Conservation (phyloP, 37 sponge, comb jelly and placozoan species). For the Chondrilla cf. caribensis region DNA sequence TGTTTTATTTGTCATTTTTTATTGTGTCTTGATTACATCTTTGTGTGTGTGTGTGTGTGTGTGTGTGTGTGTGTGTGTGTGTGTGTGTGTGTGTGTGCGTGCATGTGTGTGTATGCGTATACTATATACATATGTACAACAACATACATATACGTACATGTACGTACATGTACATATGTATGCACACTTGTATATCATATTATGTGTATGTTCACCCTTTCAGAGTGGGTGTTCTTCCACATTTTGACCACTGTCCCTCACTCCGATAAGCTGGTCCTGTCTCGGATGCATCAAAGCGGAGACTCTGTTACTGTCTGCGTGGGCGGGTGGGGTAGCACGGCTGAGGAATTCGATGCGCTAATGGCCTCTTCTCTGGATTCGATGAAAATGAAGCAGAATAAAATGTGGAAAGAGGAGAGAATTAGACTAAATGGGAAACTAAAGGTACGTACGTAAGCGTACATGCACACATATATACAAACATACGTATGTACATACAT, state of each 20-base stretch:
- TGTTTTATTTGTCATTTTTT: no score
- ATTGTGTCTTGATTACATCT: no score
- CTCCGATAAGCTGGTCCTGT: neutral
- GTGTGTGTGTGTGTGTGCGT: neutral
- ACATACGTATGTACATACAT: neutral
- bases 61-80: constrained; percentile 15
- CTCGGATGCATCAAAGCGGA: neutral
- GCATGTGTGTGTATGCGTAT: neutral
- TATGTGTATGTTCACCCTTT: neutral
- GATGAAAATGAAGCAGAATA: constrained; percentile 2
- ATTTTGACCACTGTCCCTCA: neutral
- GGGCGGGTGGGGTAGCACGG: neutral
- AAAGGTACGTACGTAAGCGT: neutral
- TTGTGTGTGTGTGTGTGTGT: no score
- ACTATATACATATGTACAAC: neutral
- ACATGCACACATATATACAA: neutral
- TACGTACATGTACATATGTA: neutral
- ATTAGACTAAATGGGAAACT: neutral
- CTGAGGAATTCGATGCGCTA: neutral
- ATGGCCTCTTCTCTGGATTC: constrained; percentile 2
- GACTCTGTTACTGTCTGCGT: neutral
- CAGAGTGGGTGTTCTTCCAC: neutral
- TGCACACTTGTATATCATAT: neutral
- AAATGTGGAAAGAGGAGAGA: neutral
- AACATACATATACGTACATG: neutral